Conservation (phyloP, 1,140 invertebrate species). For the Pogonomyrmex californicus region DNA sequence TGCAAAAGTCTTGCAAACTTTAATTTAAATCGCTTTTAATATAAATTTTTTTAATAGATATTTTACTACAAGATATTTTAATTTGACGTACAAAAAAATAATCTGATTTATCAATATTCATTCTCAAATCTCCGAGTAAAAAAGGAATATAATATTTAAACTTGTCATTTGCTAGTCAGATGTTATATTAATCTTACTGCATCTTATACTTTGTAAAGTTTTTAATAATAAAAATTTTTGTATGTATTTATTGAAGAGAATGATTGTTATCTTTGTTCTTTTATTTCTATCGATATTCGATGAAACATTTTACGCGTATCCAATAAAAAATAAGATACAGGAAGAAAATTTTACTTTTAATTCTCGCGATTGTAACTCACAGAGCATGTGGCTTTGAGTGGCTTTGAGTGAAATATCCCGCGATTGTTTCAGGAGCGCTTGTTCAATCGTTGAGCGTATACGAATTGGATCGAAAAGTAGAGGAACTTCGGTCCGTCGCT, state of each 20-base stretch:
- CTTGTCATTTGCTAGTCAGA: neutral
- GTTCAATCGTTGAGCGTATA: slow-evolving; percentile 96
- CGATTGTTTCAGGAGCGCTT: slow-evolving; percentile 73
- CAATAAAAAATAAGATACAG: neutral
- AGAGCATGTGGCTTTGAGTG: neutral
- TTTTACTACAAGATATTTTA: too few species aligned
- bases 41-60: too few species aligned
- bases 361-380: neutral
- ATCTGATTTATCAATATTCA: too few species aligned
- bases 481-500: slow-evolving; percentile 90
- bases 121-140: too few species aligned
- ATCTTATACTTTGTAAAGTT: neutral
- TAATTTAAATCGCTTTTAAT: too few species aligned
- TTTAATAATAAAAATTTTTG: neutral
- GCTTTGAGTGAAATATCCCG: neutral
- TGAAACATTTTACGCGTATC: neutral
- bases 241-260: neutral
- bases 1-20: too few species aligned
- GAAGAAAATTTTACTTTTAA: neutral
- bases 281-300: neutral
- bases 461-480: slow-evolving; percentile 93
- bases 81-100: too few species aligned
- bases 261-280: neutral
- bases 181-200: neutral
- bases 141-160: too few species aligned